phyloP scores from a whole-genome alignment of 2,888 invertebrate genomes.

The Chironomus tentans region DNA sequence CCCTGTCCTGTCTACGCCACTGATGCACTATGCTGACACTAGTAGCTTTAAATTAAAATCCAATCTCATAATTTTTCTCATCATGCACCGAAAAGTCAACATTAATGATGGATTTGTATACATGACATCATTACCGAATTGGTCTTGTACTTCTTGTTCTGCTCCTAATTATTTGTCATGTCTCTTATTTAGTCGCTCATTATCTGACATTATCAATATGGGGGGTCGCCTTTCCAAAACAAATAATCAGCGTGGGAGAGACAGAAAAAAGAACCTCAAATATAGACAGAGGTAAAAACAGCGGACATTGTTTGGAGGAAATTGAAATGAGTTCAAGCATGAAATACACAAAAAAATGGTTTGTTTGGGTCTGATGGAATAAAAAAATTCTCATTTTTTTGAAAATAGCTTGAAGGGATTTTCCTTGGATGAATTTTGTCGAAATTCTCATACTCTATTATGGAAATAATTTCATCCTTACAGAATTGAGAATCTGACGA shows the following conservation, averaged over 20 bases:
- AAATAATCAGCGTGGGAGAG: neutral
- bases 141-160: neutral
- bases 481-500: neutral
- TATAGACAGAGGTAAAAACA: neutral
- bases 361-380: neutral
- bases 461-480: too few species aligned
- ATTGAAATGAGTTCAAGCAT: slow-evolving; percentile 12
- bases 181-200: neutral
- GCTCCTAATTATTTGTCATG: neutral
- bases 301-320: neutral
- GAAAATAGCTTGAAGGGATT: neutral
- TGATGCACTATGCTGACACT: too few species aligned
- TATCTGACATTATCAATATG: neutral
- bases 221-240: too few species aligned
- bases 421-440: too few species aligned
- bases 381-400: neutral
- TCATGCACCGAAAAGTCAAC: too few species aligned
- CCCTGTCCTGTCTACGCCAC: too few species aligned
- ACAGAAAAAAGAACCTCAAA: neutral
- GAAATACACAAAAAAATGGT: neutral
- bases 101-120: neutral
- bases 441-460: too few species aligned
- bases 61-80: too few species aligned
- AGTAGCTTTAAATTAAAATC: too few species aligned
- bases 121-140: neutral